Percentiles rank a stretch among this genome's conserved stretches.
These are phyloP conservation scores for Tricholauxania praeusta DNA, from an alignment of 2,888 invertebrate species.

Conservation along the genomic window DNA sequence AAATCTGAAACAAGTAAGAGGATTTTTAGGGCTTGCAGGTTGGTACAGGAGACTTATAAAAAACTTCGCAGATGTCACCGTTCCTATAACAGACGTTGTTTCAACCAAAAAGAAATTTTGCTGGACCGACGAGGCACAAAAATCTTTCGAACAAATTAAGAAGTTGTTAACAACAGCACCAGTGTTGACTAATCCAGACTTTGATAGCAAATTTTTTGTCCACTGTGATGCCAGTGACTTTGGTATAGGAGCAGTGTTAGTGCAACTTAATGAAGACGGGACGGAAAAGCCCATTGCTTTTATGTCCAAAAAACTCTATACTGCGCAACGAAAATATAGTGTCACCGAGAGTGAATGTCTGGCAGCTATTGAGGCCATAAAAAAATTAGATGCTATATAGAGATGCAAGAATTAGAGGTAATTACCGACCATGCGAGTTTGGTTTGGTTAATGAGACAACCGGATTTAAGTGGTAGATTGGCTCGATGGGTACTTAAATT, in stretches of 20 bases:
- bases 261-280: conserved; percentile 33
- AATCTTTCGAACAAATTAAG: conserved; percentile 28
- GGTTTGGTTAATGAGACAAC: conserved; percentile 38
- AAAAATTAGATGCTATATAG: conserved; percentile 40
- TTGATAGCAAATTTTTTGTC: conserved; percentile 33
- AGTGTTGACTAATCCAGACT: conserved; percentile 26
- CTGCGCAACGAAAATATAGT: conserved; percentile 7
- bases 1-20: conserved; percentile 42
- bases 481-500: conserved; percentile 28
- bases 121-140: conserved; percentile 33
- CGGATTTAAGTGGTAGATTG: conserved; percentile 29
- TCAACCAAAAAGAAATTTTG: conserved; percentile 32
- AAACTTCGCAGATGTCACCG: conserved; percentile 37
- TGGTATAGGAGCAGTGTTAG: conserved; percentile 39
- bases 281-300: conserved; percentile 37
- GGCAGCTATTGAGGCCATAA: conserved; percentile 35
- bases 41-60: conserved; percentile 47
- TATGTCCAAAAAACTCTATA: conserved; percentile 38
- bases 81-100: conserved; percentile 30
- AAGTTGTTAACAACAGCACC: conserved; percentile 31
- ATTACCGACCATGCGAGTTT: conserved; percentile 42
- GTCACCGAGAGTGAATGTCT: conserved; percentile 43
- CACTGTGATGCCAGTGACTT: conserved; percentile 40
- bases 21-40: conserved; percentile 45
- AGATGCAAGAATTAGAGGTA: conserved; percentile 38